Conservation (phyloP, 2,888 invertebrate species). For the Cecidostiba fungosa region DNA sequence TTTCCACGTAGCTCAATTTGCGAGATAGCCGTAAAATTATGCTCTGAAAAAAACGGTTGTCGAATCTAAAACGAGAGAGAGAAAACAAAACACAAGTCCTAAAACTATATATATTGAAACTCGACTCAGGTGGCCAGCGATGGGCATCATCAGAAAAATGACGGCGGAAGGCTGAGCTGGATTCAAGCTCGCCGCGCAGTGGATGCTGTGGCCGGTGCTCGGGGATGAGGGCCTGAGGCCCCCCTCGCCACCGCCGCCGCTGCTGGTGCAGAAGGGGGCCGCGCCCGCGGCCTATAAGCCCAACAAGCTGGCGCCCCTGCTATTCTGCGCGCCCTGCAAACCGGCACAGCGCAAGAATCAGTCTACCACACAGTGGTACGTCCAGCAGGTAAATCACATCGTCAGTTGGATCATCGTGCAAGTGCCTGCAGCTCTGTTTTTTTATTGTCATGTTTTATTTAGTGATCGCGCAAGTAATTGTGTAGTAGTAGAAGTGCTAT, state of each 20-base stretch:
- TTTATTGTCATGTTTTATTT: not conserved
- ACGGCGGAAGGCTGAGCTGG: not conserved
- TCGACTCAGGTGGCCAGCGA: constrained; percentile 4
- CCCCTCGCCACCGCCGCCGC: constrained; percentile 73
- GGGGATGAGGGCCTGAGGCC: constrained; percentile 79
- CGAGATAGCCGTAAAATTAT: not conserved
- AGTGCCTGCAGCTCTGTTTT: not conserved
- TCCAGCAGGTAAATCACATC: constrained; percentile 77
- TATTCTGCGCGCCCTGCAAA: constrained; percentile 78
- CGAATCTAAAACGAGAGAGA: not conserved
- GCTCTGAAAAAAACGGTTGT: not conserved
- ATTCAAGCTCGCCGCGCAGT: constrained; percentile 65
- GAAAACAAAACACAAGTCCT: not conserved
- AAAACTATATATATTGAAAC: not conserved
- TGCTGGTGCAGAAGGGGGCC: constrained; percentile 67
- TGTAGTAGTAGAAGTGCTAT: too few species aligned
- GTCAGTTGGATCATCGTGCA: not conserved
- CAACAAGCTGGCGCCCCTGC: constrained; percentile 76
- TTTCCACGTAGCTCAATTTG: not conserved
- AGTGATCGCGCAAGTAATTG: too few species aligned
- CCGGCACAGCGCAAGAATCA: constrained; percentile 76
- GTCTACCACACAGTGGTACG: constrained; percentile 79
- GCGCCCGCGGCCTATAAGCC: constrained; percentile 59
- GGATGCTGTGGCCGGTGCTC: constrained; percentile 80
- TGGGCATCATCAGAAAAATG: constrained; percentile 9